Base-by-base conservation (phyloP, 2,888 invertebrate genomes). In the Brachylomia viminalis region DNA sequence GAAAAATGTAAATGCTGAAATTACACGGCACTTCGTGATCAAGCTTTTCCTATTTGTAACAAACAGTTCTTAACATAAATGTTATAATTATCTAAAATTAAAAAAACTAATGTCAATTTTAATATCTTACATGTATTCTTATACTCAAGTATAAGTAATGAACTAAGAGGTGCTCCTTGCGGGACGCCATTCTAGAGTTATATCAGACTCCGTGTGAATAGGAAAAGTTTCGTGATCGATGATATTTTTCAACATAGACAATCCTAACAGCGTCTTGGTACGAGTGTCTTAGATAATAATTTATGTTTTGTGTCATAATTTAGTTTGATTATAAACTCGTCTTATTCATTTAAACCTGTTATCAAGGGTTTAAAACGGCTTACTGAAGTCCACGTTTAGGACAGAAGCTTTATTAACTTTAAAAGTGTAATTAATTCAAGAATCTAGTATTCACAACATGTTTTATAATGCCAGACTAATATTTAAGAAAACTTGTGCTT, bases 231-330 rank as follows among this genome's bases (percentile, higher is more conserved):
- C 87, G 92, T 92, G 85, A 87, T 90, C 90, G 92, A 87, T 87
- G 71, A 86, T 84, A 88, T 86, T 87, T 85, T 86, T 87, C 87
- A 90, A 91, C 91, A 88, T 90, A 90, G 92, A 91, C 90, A 91
- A 81, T 87, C 93, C 94, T 95, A 96, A 96, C 96, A 96, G 96
- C 96, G 96, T 96, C 96, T 95, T 96, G 94, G 96, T 96, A 96
- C 95, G 95, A 96, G 96, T 96, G 96, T 90, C 87, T 94, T 95
- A 94, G 92, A 89, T 93, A 92, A 93, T 95, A 94, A 94, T 92
- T 89, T 90, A 83, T 92, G 91, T 89, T 91, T 90, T 92, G 89
- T 90, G 88, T 91, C 86, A 84, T 88, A 88, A 89, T 89, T 89
- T 85, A 85, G 79, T 90, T 91, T 91, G 91, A 88, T 91, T 91